phyloP scores from a whole-genome alignment of 2,797 vertebrate genomes.

The Centroberyx gerrardi region DNA sequence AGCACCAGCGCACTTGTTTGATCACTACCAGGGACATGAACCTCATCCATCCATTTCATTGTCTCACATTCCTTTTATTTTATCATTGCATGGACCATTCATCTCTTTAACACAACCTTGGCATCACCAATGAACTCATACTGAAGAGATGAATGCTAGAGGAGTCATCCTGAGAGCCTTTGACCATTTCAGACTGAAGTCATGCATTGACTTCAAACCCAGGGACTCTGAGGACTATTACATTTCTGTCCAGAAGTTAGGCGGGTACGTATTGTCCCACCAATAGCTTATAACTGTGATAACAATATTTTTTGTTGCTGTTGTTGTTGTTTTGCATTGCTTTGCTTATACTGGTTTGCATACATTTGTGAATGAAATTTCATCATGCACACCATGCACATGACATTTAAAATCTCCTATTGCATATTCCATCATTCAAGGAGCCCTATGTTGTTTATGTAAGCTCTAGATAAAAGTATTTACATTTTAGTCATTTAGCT shows the following conservation, averaged over 20 bases:
- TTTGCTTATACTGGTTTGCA: too few species aligned
- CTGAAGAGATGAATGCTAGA: conserved; percentile 89
- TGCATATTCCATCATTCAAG: too few species aligned
- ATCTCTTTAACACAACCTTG: neutral
- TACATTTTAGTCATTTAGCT: too few species aligned
- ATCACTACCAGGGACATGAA: neutral
- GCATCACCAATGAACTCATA: neutral
- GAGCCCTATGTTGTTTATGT: too few species aligned
- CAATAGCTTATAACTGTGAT: too few species aligned
- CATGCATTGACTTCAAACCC: conserved; percentile 92
- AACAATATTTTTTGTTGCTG: too few species aligned
- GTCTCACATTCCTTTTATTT: conserved; percentile 1
- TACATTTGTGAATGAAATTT: too few species aligned
- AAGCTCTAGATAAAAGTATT: too few species aligned
- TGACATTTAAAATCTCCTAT: too few species aligned
- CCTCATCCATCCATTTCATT: neutral
- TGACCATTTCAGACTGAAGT: conserved; percentile 90
- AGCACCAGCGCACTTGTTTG: neutral
- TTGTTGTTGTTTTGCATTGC: too few species aligned
- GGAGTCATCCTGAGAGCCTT: conserved; percentile 88
- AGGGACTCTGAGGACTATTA: conserved; percentile 80
- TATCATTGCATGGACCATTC: neutral
- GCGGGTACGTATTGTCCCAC: conserved; percentile 81
- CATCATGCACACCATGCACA: too few species aligned
- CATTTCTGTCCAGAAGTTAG: conserved; percentile 83